A percentile compares a stretch with the other conserved stretches of the same genome.
Conservation (phyloP, 1,140 invertebrate species). For the Drosophila punjabiensis region DNA sequence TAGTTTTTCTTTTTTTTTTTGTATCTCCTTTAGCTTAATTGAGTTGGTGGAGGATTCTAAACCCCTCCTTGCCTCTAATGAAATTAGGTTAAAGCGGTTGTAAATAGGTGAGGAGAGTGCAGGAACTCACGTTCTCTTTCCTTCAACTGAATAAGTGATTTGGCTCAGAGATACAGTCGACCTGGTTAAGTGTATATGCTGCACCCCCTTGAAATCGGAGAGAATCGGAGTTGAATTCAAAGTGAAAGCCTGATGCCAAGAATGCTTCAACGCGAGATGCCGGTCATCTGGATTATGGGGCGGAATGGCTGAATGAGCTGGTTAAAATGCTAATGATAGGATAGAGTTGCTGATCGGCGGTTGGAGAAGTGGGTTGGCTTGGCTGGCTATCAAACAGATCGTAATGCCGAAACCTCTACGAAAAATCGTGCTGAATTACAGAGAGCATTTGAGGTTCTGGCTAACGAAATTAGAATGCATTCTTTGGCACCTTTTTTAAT, state of each 20-base stretch:
- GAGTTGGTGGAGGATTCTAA: conserved; percentile 50
- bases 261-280: conserved; percentile 32
- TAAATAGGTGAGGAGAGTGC: conserved; percentile 61
- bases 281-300: conserved; percentile 33
- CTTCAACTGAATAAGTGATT: conserved; percentile 29
- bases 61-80: conserved; percentile 38
- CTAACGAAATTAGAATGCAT: conserved; percentile 12
- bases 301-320: conserved; percentile 33
- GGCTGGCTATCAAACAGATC: conserved; percentile 28
- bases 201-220: conserved; percentile 6
- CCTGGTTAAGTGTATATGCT: conserved; percentile 19
- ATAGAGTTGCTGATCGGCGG: conserved; percentile 5
- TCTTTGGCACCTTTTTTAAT: conserved; percentile 15
- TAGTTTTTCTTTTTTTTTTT: conserved; percentile 59
- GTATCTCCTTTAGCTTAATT: conserved; percentile 65
- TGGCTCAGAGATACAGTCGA: conserved; percentile 27
- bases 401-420: conserved; percentile 16
- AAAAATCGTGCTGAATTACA: conserved; percentile 17
- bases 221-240: not conserved
- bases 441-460: not conserved
- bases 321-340: conserved; percentile 49
- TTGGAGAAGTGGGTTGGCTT: conserved; percentile 18
- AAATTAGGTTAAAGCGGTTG: conserved; percentile 80
- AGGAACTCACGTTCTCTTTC: conserved; percentile 22
- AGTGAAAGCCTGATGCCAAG: conserved; percentile 40